These are phyloP conservation scores for Pedetes capensis DNA, from an alignment of 2,113 vertebrate genomes.

Conservation along the genomic window DNA sequence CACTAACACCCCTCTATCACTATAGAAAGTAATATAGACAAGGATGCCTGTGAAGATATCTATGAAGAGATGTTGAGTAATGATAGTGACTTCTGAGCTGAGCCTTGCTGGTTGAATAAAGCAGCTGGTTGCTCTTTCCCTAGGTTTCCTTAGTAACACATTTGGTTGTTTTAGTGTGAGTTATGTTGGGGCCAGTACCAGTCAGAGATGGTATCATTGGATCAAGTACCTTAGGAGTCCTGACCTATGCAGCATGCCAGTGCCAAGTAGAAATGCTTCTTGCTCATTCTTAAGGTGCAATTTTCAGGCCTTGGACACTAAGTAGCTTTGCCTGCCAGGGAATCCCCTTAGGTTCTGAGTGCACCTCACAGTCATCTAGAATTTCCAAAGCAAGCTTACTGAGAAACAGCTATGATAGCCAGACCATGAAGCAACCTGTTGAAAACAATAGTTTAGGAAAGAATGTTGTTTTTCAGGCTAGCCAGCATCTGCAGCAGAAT, in stretches of 20 bases:
- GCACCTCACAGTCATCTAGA: neutral
- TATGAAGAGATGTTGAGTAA: neutral
- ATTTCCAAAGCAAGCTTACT: neutral
- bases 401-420: neutral
- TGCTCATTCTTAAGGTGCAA: too few species aligned
- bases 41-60: neutral
- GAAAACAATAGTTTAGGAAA: slow-evolving; percentile 87
- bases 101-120: neutral
- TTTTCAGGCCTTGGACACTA: neutral
- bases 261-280: neutral
- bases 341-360: neutral
- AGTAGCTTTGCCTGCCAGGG: neutral
- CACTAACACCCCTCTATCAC: neutral
- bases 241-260: neutral
- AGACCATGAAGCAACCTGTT: slow-evolving; percentile 89
- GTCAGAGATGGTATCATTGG: rapidly evolving
- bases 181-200: too few species aligned
- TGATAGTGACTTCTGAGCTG: neutral
- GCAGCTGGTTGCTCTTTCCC: neutral
- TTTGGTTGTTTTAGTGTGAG: neutral
- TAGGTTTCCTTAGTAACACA: neutral
- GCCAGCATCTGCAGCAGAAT: slow-evolving; percentile 91
- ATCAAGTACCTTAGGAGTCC: rapidly evolving
- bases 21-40: neutral
- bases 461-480: slow-evolving; percentile 90